Evolutionary conservation across 2,888 invertebrate species (phyloP).

Genomic region (Campopleginae sp.): DNA sequence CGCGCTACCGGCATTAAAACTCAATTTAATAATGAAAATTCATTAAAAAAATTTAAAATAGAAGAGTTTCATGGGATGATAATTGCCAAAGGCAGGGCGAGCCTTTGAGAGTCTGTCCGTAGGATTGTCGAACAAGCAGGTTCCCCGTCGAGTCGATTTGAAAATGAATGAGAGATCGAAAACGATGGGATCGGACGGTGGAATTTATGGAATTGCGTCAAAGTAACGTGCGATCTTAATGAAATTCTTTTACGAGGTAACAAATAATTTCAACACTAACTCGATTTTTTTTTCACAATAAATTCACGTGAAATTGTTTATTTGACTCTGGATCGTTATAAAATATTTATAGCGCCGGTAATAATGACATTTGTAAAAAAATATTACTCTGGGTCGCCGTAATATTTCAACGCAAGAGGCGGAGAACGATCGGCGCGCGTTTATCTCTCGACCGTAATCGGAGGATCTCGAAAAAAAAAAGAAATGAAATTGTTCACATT

Average conservation of each 20-base stretch:
- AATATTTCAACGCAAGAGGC: neutral
- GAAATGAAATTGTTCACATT: neutral
- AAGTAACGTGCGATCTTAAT: neutral
- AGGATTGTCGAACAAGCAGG: neutral
- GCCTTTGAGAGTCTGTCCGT: neutral
- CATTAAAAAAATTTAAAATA: neutral
- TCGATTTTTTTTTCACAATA: conserved; percentile 12
- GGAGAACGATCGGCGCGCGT: neutral
- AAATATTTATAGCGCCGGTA: neutral
- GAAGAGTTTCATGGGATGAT: conserved; percentile 9
- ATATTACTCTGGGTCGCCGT: neutral
- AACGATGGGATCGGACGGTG: conserved; percentile 9
- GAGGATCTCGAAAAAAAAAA: neutral
- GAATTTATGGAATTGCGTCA: conserved; percentile 18
- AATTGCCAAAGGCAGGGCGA: conserved; percentile 2
- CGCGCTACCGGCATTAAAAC: conserved; percentile 32
- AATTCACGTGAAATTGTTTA: neutral
- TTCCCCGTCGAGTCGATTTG: conserved; percentile 34
- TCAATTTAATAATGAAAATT: conserved; percentile 25
- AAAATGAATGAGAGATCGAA: conserved; percentile 37
- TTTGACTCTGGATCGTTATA: conserved; percentile 19
- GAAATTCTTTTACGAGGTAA: conserved; percentile 6
- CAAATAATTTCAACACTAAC: conserved; percentile 10
- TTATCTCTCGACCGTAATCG: neutral
- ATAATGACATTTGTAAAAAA: conserved; percentile 19